Base-by-base conservation (phyloP, 1,140 invertebrate genomes). In the Eupristina koningsbergeri region DNA sequence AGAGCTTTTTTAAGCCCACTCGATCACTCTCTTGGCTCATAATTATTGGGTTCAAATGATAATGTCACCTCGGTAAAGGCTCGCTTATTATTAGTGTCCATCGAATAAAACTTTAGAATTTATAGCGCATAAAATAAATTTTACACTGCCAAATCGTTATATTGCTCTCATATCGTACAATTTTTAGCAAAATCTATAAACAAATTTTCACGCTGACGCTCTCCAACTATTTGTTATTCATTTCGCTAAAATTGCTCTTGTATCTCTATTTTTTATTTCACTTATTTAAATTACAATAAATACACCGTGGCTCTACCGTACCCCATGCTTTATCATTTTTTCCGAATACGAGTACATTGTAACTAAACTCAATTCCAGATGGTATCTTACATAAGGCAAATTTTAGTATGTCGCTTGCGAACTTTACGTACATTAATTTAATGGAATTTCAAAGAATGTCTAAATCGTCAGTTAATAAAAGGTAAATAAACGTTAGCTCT, bases 71-170 rank as follows among this genome's bases (percentile, higher is more conserved):
- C n/a, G 63, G 17, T 26, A 80, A 80, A 50, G 41, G 29, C 0
- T 22, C 19, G 29, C 31, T 81, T 80, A 81, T 81, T 80, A n/a
- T n/a, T n/a, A 74, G 73, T 61, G 64, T 34, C 15, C 47, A 19
- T 36, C 22, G 29, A 45, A 58, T 58, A 36, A 53, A 58, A 53
- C 31, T 26, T 5, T 13, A 50, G 8, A 73, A 15, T 82, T 82
- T 82, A 82, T 67, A 64, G 73, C 39, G 29, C 80, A 36, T 76
- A 61, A 82, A 82, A 82, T 82, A 82, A 82, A 82, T 82, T 75
- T 41, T 29, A 34, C 36, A 13, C 5, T 7, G 15, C 78, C 29
- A 19, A 78, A 78, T 64, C 41, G 36, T 41, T 36, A 2, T 41
- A 13, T 71, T 41, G n/a, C 36, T 71, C 39, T 8, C n/a, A 36